Base-by-base conservation (phyloP, 2,888 invertebrate genomes). In the Pyrgus malvae region DNA sequence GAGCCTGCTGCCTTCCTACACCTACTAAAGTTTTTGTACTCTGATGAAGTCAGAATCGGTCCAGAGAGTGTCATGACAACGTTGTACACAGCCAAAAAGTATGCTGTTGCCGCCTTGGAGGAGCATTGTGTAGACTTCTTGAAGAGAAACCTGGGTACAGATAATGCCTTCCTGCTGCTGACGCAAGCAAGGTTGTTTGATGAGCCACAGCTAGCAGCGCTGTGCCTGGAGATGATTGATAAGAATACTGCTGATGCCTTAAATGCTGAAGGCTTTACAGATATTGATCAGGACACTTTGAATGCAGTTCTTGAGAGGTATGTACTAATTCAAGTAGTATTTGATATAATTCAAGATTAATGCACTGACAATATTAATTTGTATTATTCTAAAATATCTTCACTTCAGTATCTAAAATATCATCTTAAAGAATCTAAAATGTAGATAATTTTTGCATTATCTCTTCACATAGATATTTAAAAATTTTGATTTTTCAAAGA, bases 21-120 rank as follows among this genome's bases (percentile, higher is more conserved):
- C 58, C 90, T 96, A 48, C 85, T 96, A 33, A 92, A 91, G 76
- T 94, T 93, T 78, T 83, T 94, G 49, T 96, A 96, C 73, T 94
- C 96, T 0, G 96, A 97, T 83, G 95, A 96, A 74, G 95, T 96
- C 8, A 92, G 94, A 56, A 95, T 97, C 66, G 95, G 94, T 6
- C 95, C 96, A 0, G 96, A 96, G 72, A 95, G 94, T 70, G 96
- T 97, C 1, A 96, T 96, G 96, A 94, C 95, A 1, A 96, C 96
- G 0, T 77, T 97, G 45, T 97, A 97, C 68, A 95, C 96, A 0
- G 96, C 96, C 4, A 96, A 96, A 70, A 96, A 97, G 68, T 97
- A 97, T 83, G 96, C 95, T 1, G 95, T 97, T 0, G 95, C 95
- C 0, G 95, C 95, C 2, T 80, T 97, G 58, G 96, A 96, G 69